Evolutionary conservation across 1,140 invertebrate species (phyloP).

Genomic region (Drosophila bocki): DNA sequence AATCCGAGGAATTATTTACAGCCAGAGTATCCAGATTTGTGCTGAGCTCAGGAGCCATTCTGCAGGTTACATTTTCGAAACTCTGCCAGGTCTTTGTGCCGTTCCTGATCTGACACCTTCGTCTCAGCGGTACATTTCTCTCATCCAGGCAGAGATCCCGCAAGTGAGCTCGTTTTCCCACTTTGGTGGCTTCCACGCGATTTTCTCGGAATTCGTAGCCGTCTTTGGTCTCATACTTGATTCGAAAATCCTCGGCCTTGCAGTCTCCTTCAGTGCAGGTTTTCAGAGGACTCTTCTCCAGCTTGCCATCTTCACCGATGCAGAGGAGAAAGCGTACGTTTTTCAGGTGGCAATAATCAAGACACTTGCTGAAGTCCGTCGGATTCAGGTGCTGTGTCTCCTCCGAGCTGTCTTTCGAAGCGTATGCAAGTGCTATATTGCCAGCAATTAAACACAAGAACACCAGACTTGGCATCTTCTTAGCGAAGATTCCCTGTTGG

Average conservation of each 20-base stretch:
- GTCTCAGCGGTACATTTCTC: slow-evolving; percentile 38
- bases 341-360: slow-evolving; percentile 41
- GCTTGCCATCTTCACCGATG: slow-evolving; percentile 5
- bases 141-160: slow-evolving; percentile 57
- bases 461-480: slow-evolving; percentile 25
- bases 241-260: slow-evolving; percentile 34
- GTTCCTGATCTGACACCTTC: slow-evolving; percentile 40
- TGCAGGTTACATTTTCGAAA: slow-evolving; percentile 31
- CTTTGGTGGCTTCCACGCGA: slow-evolving; percentile 38
- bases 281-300: slow-evolving; percentile 12
- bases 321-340: slow-evolving; percentile 37
- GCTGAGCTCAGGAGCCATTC: slow-evolving; percentile 43
- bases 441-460: slow-evolving; percentile 15
- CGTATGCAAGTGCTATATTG: slow-evolving; percentile 17
- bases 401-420: slow-evolving; percentile 13
- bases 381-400: slow-evolving; percentile 3
- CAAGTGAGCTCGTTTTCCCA: slow-evolving; percentile 36
- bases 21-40: slow-evolving; percentile 36
- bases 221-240: slow-evolving; percentile 25
- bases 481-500: background rate
- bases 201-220: slow-evolving; percentile 27
- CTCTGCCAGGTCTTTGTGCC: slow-evolving; percentile 39
- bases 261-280: slow-evolving; percentile 30
- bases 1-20: slow-evolving; percentile 9
- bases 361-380: slow-evolving; percentile 12